These are phyloP conservation scores for Cheirogaleus medius DNA, from an alignment of 2,113 vertebrate species.

Conservation along the genomic window DNA sequence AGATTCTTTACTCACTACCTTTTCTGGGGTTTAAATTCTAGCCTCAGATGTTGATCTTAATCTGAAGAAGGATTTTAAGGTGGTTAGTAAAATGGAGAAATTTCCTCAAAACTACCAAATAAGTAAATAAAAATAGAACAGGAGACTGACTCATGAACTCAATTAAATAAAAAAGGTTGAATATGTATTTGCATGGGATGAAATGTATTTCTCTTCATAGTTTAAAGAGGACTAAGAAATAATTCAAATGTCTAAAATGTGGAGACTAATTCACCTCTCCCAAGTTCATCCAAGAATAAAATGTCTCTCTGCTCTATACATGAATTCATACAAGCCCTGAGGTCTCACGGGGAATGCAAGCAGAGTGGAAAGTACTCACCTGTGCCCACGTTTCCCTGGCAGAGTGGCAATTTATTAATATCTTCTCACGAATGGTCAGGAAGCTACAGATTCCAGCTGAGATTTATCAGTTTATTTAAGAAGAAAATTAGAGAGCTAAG, in stretches of 20 bases:
- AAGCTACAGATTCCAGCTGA: constrained; percentile 10
- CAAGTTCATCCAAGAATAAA: constrained; percentile 41
- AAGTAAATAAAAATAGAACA: constrained; percentile 85
- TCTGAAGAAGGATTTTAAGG: constrained; percentile 83
- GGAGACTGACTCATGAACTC: constrained; percentile 73
- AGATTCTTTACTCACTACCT: constrained; percentile 86
- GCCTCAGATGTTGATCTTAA: constrained; percentile 84
- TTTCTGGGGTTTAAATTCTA: constrained; percentile 85
- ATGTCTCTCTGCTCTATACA: not conserved
- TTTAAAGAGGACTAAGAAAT: constrained; percentile 67
- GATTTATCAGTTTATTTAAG: constrained; percentile 50
- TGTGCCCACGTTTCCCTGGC: not conserved
- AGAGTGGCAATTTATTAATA: not conserved
- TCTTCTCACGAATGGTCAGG: not conserved
- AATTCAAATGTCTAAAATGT: constrained; percentile 62
- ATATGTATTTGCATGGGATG: constrained; percentile 62
- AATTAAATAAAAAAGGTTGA: constrained; percentile 74
- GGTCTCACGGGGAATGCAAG: not conserved
- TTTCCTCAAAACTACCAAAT: constrained; percentile 80
- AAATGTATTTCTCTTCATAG: constrained; percentile 60
- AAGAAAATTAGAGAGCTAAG: constrained; percentile 24
- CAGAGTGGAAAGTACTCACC: not conserved
- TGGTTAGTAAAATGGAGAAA: constrained; percentile 76
- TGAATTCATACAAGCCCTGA: not conserved
- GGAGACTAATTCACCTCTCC: constrained; percentile 31